These are phyloP conservation scores for Amphiduros pacificus DNA, from an alignment of 2,888 invertebrate species.

Conservation along the genomic window DNA sequence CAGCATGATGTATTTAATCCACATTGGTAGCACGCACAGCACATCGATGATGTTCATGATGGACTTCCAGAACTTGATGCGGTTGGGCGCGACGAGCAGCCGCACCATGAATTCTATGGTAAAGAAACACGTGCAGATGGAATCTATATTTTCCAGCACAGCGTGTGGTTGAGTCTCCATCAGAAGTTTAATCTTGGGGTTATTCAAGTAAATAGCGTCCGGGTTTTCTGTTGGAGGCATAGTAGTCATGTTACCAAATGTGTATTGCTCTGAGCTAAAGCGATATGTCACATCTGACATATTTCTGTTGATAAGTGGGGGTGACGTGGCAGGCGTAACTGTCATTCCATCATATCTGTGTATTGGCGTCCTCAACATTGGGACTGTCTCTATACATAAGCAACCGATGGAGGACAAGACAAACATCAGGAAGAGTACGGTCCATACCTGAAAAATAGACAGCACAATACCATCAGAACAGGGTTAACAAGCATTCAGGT, in stretches of 20 bases:
- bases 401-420: conserved; percentile 29
- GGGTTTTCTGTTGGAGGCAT: neutral
- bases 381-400: conserved; percentile 30
- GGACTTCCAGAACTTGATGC: conserved; percentile 28
- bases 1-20: conserved; percentile 28
- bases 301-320: no score
- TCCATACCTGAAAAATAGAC: conserved; percentile 25
- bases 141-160: conserved; percentile 27
- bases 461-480: neutral
- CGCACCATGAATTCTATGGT: conserved; percentile 35
- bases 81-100: conserved; percentile 33
- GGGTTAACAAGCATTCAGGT: neutral
- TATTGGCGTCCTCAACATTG: conserved; percentile 16
- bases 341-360: neutral
- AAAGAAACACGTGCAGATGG: conserved; percentile 34
- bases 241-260: neutral
- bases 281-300: neutral
- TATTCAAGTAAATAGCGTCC: neutral
- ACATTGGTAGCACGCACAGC: conserved; percentile 32
- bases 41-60: conserved; percentile 34
- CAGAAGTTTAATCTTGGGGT: conserved; percentile 24
- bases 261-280: no score
- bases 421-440: conserved; percentile 24
- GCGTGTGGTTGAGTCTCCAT: conserved; percentile 27
- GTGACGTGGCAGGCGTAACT: neutral